A percentile compares a stretch with the other conserved stretches of the same genome.
Conservation (phyloP, 2,113 vertebrate genomes). For the Podocnemis expansa region DNA sequence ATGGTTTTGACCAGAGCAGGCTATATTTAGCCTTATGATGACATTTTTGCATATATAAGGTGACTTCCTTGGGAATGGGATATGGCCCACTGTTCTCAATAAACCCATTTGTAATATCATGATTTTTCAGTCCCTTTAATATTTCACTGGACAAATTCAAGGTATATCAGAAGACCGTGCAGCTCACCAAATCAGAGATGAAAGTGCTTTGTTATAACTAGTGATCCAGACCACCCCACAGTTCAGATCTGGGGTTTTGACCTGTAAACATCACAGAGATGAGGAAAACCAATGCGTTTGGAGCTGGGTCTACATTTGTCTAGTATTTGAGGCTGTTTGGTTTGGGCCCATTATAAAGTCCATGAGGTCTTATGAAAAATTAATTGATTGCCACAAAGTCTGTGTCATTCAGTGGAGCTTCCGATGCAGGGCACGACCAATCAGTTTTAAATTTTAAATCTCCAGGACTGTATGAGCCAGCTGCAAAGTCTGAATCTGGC, state of each 20-base stretch:
- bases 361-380: background rate
- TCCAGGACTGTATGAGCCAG: background rate
- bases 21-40: background rate
- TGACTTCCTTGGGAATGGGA: background rate
- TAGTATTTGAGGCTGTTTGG: background rate
- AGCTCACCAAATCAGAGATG: background rate
- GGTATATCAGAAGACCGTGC: background rate
- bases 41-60: background rate
- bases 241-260: background rate
- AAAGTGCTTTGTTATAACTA: background rate
- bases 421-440: rapidly evolving
- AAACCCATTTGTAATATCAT: background rate
- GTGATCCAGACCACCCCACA: background rate
- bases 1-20: background rate
- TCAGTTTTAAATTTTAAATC: background rate
- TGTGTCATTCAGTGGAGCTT: rapidly evolving
- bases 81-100: background rate
- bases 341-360: background rate
- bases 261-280: rapidly evolving
- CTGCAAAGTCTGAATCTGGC: background rate
- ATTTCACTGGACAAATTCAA: rapidly evolving
- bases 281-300: background rate
- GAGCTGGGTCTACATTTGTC: background rate
- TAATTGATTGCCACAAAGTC: background rate
- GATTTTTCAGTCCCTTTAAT: background rate